These are phyloP conservation scores for Mallotus villosus DNA, from an alignment of 2,797 vertebrate species.

Conservation along the genomic window DNA sequence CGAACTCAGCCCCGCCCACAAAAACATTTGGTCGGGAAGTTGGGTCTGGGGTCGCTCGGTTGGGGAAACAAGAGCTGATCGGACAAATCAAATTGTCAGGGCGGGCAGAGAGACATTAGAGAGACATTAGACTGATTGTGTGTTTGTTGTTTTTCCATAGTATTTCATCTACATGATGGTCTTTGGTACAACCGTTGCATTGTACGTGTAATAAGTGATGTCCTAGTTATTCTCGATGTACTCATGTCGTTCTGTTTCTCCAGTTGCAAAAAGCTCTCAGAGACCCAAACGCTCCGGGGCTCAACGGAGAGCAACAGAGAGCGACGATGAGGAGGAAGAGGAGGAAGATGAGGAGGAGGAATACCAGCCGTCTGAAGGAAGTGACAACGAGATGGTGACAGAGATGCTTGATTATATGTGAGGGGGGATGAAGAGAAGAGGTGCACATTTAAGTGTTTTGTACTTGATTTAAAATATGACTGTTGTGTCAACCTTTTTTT, in stretches of 20 bases:
- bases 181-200: too few relatives aligned
- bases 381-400: constrained; percentile 98
- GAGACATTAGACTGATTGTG: too few relatives aligned
- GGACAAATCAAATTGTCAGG: too few relatives aligned
- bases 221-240: not conserved
- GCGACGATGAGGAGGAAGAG: constrained; percentile 73
- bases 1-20: too few relatives aligned
- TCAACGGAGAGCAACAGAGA: constrained; percentile 48
- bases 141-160: too few relatives aligned
- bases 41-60: too few relatives aligned
- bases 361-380: constrained; percentile 90
- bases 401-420: constrained; percentile 94
- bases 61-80: too few relatives aligned
- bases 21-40: too few relatives aligned
- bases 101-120: too few relatives aligned
- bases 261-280: constrained; percentile 69
- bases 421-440: constrained; percentile 23
- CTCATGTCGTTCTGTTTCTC: not conserved
- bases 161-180: too few relatives aligned
- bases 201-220: not conserved
- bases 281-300: constrained; percentile 45
- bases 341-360: constrained; percentile 88
- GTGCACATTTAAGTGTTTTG: not conserved
- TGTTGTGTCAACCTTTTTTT: too few relatives aligned
- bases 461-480: too few relatives aligned